Evolutionary conservation across 1,140 invertebrate species (phyloP).

Genomic region (Camponotus floridanus): DNA sequence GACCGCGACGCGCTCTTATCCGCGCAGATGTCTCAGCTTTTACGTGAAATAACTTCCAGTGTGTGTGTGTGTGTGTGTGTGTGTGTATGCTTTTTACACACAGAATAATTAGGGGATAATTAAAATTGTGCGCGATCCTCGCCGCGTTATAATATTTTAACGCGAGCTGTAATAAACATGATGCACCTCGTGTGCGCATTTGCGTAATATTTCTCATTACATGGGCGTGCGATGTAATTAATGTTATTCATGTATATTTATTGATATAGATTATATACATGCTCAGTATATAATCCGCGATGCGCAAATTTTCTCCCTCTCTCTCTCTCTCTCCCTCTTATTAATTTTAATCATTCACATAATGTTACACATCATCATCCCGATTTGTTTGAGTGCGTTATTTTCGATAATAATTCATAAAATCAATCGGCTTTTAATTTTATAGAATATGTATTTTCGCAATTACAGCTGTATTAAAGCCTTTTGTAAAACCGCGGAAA

Average conservation of each 20-base stretch:
- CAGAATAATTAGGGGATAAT: slow-evolving; percentile 12
- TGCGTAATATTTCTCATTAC: slow-evolving; percentile 25
- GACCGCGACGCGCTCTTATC: background rate
- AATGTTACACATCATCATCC: background rate
- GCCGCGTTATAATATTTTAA: slow-evolving; percentile 46
- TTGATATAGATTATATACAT: slow-evolving; percentile 29
- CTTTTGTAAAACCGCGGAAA: slow-evolving; percentile 14
- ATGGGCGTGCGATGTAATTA: slow-evolving; percentile 36
- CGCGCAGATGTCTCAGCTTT: slow-evolving; percentile 37
- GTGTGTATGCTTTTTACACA: slow-evolving; percentile 29
- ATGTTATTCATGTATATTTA: slow-evolving; percentile 54
- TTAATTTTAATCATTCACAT: slow-evolving; percentile 37
- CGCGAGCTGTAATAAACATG: slow-evolving; percentile 36
- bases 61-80: no score
- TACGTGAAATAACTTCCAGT: slow-evolving; percentile 17
- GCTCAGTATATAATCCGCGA: background rate
- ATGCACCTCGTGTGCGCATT: slow-evolving; percentile 13
- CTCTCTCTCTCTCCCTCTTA: background rate
- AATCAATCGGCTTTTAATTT: slow-evolving; percentile 5
- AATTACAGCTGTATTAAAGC: background rate
- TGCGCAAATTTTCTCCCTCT: background rate
- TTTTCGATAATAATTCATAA: slow-evolving; percentile 36
- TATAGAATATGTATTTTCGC: slow-evolving; percentile 5
- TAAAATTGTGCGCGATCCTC: slow-evolving; percentile 21
- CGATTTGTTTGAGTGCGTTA: background rate